phyloP scores from a whole-genome alignment of 2,113 vertebrate species.

The Zeus faber region DNA sequence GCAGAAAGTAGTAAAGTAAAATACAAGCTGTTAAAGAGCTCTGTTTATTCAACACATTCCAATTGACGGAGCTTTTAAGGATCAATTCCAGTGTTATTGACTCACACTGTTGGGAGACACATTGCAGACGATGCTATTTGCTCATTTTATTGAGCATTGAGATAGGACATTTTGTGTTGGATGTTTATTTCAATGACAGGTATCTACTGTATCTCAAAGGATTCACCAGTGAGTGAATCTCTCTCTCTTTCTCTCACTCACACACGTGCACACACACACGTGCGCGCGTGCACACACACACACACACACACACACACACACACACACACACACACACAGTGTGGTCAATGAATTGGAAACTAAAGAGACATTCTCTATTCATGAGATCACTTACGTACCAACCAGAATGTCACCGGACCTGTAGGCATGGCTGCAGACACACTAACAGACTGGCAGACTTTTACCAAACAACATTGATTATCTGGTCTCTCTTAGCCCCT shows the following conservation, averaged over 20 bases:
- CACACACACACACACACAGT: conserved; percentile 9
- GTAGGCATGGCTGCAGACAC: conserved; percentile 6
- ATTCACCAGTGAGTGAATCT: too few relatives aligned
- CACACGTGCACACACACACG: conserved; percentile 9
- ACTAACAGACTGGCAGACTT: background rate
- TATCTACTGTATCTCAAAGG: background rate
- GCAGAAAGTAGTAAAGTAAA: background rate
- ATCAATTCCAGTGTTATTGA: conserved; percentile 31
- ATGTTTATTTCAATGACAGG: conserved; percentile 8
- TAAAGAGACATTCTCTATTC: conserved; percentile 52
- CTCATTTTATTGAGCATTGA: conserved; percentile 55
- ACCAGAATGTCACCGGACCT: conserved; percentile 50
- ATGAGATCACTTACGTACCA: conserved; percentile 54
- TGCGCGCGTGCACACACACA: conserved; percentile 7
- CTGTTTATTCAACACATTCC: background rate
- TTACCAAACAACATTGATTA: too few relatives aligned
- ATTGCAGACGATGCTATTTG: conserved; percentile 46
- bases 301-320: background rate
- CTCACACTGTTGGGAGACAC: conserved; percentile 31
- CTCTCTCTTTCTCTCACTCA: conserved; percentile 22
- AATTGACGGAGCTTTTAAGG: conserved; percentile 3
- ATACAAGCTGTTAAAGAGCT: background rate
- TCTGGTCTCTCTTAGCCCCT: too few relatives aligned
- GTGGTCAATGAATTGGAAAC: conserved; percentile 38
- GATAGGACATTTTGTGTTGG: conserved; percentile 42